Evolutionary conservation across 2,797 vertebrate genomes (phyloP), one percentile per base, ranked within the genome.

Genomic region (Pantherophis vulpinus): DNA sequence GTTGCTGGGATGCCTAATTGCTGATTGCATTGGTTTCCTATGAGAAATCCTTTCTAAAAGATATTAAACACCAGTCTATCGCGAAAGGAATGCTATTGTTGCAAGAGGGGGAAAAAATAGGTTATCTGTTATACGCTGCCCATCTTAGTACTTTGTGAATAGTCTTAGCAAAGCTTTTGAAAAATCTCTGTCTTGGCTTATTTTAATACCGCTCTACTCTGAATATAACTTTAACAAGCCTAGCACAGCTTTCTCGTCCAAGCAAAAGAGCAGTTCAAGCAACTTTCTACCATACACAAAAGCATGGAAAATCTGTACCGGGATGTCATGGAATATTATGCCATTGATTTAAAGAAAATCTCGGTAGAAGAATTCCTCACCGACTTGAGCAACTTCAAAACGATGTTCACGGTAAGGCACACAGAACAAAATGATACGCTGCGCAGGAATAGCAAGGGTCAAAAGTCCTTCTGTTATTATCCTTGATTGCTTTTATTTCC

Each of bases 361-460:
- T 99, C 99, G 0, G 98, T 99, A 94, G 99, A 99, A 94, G 99
- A 99, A 93, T 98, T 99, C 93, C 99, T 99, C 95, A 99, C 97
- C 0, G 99, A 99, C 95, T 97, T 99, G 95, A 99, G 98, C 98
- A 99, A 99, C 98, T 99, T 99, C 97, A 98, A 98, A 94, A 97
- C 98, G 88, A 98, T 98, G 98, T 99, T 99, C 96, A 96, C 96
- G 97, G 99, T 99, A 98, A 95, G 91, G 0, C 91, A 58, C 83
- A 1, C 74, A 9, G 51, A 54, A 47, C 23, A 37, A 63, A 70
- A 18, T 1, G 16, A 18, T 5, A 59, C 20, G 54, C 42, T 27
- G 29, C 12, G 7, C 70, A 1, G 32, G 14, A 74, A 74, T 20
- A 27, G 10, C 42, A 25, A 5, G 23, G 10, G 79, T 47, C 20